Evolutionary conservation across 1,140 invertebrate genomes (phyloP).

Genomic region (Radopholus similis): DNA sequence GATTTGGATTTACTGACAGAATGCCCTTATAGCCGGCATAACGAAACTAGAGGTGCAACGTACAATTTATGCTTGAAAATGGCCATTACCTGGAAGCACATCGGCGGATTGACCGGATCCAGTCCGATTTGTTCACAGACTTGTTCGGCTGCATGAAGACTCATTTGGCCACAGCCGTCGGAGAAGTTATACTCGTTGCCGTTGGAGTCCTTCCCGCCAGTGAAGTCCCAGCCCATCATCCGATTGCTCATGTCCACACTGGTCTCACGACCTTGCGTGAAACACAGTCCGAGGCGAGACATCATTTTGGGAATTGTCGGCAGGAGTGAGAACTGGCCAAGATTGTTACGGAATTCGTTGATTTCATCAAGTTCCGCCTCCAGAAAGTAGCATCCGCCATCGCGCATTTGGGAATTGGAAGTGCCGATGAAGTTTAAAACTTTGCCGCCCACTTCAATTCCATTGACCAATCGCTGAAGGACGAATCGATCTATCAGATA

Average conservation of each 20-base stretch:
- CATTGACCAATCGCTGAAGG: constrained; percentile 10
- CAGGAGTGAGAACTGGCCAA: constrained; percentile 26
- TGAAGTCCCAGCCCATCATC: constrained; percentile 25
- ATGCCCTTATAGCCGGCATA: constrained; percentile 41
- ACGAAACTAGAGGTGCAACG: constrained; percentile 17
- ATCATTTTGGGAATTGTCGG: constrained; percentile 44
- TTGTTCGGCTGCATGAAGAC: constrained; percentile 17
- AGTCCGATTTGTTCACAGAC: constrained; percentile 10
- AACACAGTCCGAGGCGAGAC: constrained; percentile 43
- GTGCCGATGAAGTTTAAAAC: constrained; percentile 38
- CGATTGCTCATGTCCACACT: constrained; percentile 18
- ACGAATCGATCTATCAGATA: constrained; percentile 23
- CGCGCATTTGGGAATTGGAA: constrained; percentile 47
- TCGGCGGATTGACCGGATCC: constrained; percentile 19
- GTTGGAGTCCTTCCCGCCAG: constrained; percentile 24
- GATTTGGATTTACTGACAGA: constrained; percentile 16
- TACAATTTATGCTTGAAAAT: too few species aligned
- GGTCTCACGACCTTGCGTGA: constrained; percentile 33
- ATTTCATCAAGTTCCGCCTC: constrained; percentile 19
- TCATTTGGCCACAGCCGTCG: constrained; percentile 37
- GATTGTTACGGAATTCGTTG: constrained; percentile 16
- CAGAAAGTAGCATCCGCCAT: constrained; percentile 45
- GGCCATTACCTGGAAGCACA: constrained; percentile 37
- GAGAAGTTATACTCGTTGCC: constrained; percentile 41
- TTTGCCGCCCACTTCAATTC: constrained; percentile 19